Percentiles rank a stretch among this genome's conserved stretches.
Conservation (phyloP, 2,888 invertebrate species). For the Lasioglossum vierecki region DNA sequence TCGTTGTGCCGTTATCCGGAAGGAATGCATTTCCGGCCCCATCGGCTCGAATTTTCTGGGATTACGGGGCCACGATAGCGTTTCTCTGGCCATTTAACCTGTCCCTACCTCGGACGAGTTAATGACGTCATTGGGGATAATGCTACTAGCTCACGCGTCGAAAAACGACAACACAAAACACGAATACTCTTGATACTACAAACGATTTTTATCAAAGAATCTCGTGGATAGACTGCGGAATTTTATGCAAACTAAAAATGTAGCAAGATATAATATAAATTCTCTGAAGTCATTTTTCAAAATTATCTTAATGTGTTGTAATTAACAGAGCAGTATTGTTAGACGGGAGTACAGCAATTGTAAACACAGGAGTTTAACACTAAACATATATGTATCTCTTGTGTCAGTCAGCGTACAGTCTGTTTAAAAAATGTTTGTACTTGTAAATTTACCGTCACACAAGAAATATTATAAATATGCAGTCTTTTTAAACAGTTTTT, state of each 20-base stretch:
- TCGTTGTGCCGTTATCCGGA: neutral
- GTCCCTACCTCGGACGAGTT: neutral
- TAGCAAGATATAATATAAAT: too few relatives aligned
- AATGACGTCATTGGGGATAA: neutral
- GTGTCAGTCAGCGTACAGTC: too few relatives aligned
- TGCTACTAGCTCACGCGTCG: neutral
- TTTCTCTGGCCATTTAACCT: neutral
- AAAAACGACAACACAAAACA: neutral
- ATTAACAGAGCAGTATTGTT: neutral
- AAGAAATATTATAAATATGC: too few relatives aligned
- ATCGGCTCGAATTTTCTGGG: neutral
- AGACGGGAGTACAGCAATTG: too few relatives aligned
- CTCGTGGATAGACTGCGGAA: neutral
- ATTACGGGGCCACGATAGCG: neutral
- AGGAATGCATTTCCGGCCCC: conserved; percentile 2
- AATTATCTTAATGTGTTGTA: too few relatives aligned
- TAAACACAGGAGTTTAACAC: too few relatives aligned
- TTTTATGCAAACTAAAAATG: neutral
- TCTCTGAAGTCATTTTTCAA: accelerated
- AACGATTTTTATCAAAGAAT: neutral
- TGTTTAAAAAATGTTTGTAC: too few relatives aligned
- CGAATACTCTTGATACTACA: too few relatives aligned
- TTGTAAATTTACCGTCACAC: too few relatives aligned
- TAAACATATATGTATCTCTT: too few relatives aligned
- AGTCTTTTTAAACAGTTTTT: too few relatives aligned